A percentile compares a stretch with the other conserved stretches of the same genome.
These are phyloP conservation scores for Platichthys flesus DNA, from an alignment of 2,113 vertebrate genomes.

Conservation along the genomic window DNA sequence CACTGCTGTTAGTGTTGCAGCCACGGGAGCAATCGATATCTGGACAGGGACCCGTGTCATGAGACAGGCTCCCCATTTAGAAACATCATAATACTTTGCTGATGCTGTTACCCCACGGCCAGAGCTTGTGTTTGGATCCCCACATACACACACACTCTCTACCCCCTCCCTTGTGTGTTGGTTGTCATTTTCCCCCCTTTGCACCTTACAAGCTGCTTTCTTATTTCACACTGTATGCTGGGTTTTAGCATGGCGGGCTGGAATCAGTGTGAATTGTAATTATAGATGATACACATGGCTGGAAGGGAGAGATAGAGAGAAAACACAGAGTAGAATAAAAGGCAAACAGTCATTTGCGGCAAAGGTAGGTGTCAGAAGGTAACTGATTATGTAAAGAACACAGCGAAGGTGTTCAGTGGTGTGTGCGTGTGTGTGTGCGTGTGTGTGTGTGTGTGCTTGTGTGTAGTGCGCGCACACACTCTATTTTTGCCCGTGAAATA, in stretches of 20 bases:
- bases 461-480: conserved; percentile 18
- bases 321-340: conserved; percentile 77
- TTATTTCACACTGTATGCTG: conserved; percentile 68
- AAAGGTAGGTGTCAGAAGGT: conserved; percentile 80
- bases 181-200: conserved; percentile 66
- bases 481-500: conserved; percentile 63
- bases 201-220: conserved; percentile 72
- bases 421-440: conserved; percentile 63
- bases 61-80: conserved; percentile 82
- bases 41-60: conserved; percentile 79
- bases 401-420: conserved; percentile 60
- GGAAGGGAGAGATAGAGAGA: conserved; percentile 77
- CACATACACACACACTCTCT: too few relatives aligned
- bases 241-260: conserved; percentile 69
- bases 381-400: conserved; percentile 79
- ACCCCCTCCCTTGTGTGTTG: conserved; percentile 45
- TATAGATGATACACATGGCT: conserved; percentile 78
- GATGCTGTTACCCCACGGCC: conserved; percentile 67
- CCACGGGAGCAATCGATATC: conserved; percentile 78
- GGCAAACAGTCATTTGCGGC: conserved; percentile 79
- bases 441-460: conserved; percentile 56
- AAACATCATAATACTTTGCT: conserved; percentile 81
- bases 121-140: conserved; percentile 56
- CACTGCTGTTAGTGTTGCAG: conserved; percentile 77
- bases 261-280: conserved; percentile 80